Evolutionary conservation across 2,113 vertebrate species (phyloP), one percentile per base, ranked within the genome.

Genomic region (Rhegmatorhina hoffmannsi): DNA sequence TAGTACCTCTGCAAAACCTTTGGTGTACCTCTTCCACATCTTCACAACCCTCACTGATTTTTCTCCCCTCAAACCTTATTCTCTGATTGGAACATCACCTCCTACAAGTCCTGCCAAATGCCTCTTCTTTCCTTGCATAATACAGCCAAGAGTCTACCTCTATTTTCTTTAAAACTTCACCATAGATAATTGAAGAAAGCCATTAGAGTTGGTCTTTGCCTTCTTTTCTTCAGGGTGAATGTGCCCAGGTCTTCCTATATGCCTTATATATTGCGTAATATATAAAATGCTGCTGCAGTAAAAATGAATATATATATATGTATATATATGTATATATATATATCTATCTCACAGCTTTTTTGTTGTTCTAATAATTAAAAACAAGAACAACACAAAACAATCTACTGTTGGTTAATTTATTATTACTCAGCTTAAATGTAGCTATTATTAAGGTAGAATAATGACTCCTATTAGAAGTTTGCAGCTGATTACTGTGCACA

Each of bases 41-140:
- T 76, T 85, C 26, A n/a, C 5, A 38, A 43, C 1, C 1, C 5
- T 56, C 17, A 53, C 3, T 31, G 28, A 26, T 36, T 77, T 64
- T 2, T 7, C 1, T 2, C 2, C 4, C 6, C 3, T 9, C 4
- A 7, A 8, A 2, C 3, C 2, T 58, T 90, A 80, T 67, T 17
- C 12, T 38, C 34, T 62, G 17, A 23, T 31, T 66, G 28, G 14
- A 77, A 3, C 4, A 62, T 18, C 6, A 9, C 46, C 73, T 86
- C 15, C 29, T 63, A 10, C 10, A 86, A 62, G 2, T 49, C 62
- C 11, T 63, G 17, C 20, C 19, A 14, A 28, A 23, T 18, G 8
- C 59, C 9, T 76, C 26, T 72, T 56, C 14, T 67, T 70, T 66
- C 0, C 0, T 31, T 92, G 8, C 26, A 17, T 18, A 72, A 52